A percentile compares a stretch with the other conserved stretches of the same genome.
Conservation (phyloP, 2,888 invertebrate species). For the Diplazon laetatorius region DNA sequence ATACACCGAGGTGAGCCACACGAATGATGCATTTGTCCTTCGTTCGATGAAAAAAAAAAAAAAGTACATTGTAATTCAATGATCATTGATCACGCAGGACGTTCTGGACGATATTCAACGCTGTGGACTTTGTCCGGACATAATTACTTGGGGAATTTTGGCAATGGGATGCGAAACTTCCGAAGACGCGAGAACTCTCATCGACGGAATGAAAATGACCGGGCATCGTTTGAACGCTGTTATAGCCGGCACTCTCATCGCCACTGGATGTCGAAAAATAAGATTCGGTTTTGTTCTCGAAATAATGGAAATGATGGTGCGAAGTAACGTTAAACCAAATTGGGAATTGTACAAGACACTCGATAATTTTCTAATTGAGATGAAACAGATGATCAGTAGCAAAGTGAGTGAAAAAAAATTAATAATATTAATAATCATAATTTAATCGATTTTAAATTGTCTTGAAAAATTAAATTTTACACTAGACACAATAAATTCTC, state of each 20-base stretch:
- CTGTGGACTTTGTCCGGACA: constrained; percentile 85
- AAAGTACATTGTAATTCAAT: neutral
- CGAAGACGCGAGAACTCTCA: constrained; percentile 86
- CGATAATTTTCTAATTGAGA: constrained; percentile 74
- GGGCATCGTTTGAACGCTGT: constrained; percentile 88
- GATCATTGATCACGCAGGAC: constrained; percentile 75
- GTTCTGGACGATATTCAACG: constrained; percentile 82
- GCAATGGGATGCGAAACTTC: constrained; percentile 90
- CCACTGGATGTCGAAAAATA: constrained; percentile 85
- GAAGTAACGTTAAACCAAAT: constrained; percentile 86
- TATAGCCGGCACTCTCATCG: constrained; percentile 90
- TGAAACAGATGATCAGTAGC: constrained; percentile 63
- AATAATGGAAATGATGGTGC: constrained; percentile 87
- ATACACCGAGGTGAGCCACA: neutral
- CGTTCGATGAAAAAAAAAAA: neutral
- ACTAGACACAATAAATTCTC: neutral
- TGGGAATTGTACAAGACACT: constrained; percentile 83
- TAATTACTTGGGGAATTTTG: constrained; percentile 93
- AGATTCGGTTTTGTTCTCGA: constrained; percentile 88
- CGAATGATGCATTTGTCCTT: neutral
- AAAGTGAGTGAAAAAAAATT: constrained; percentile 66
- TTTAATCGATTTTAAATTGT: too few species aligned
- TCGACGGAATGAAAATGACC: constrained; percentile 88
- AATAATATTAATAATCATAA: too few species aligned
- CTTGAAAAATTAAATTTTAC: neutral